Evolutionary conservation across 2,113 vertebrate species (phyloP).

Genomic region (Catharus bicknelli): DNA sequence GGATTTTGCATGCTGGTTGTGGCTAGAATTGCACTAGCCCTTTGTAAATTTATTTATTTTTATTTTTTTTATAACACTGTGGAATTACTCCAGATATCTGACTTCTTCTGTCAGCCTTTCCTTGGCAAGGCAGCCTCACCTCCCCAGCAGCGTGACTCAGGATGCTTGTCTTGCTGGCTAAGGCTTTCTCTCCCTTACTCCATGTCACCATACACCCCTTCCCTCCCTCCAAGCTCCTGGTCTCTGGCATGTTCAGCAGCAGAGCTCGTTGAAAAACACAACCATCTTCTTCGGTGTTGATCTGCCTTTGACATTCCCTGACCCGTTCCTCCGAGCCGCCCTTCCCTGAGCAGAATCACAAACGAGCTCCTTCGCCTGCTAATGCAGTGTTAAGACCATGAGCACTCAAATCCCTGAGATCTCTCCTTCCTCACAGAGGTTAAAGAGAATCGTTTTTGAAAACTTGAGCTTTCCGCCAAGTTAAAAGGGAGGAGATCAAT

Average conservation of each 20-base stretch:
- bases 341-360: background rate
- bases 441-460: slow-evolving; percentile 11
- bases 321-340: rapidly evolving
- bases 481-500: slow-evolving; percentile 28
- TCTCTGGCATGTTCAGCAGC: background rate
- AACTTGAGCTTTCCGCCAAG: background rate
- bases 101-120: slow-evolving; percentile 19
- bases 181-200: slow-evolving; percentile 20
- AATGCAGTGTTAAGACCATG: background rate
- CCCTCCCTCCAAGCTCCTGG: background rate
- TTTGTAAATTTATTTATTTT: background rate
- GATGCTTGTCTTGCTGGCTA: slow-evolving; percentile 23
- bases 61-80: background rate
- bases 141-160: slow-evolving; percentile 41
- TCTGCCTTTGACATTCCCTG: background rate
- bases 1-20: background rate
- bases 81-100: slow-evolving; percentile 36
- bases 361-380: background rate
- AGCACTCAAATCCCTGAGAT: background rate
- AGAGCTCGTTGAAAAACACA: background rate
- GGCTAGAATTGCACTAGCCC: background rate
- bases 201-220: background rate
- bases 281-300: background rate
- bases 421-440: slow-evolving; percentile 2
- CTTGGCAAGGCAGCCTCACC: slow-evolving; percentile 38